phyloP scores from a whole-genome alignment of 2,797 vertebrate species.

The Pelochelys cantorii region DNA sequence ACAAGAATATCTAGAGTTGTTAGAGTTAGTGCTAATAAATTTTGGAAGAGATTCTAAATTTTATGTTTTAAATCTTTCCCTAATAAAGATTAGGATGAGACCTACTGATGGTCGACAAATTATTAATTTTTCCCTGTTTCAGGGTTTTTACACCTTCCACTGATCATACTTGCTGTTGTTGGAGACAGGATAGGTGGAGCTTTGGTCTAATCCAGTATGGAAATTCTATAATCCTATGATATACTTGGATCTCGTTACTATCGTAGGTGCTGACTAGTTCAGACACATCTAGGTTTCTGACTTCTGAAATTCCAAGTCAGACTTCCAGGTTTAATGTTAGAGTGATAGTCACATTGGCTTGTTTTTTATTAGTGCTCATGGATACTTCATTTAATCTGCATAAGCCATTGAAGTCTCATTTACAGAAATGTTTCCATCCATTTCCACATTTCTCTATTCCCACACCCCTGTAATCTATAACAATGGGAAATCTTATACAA shows the following conservation, averaged over 20 bases:
- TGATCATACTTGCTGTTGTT: background rate
- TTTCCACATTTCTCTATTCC: background rate
- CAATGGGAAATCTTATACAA: background rate
- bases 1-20: background rate
- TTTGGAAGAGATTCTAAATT: background rate
- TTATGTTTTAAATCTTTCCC: rapidly evolving
- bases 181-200: background rate
- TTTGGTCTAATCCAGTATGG: background rate
- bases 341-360: background rate
- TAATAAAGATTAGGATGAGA: background rate
- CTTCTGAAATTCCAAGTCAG: background rate
- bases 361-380: background rate
- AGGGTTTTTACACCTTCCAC: background rate
- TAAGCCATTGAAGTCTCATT: background rate
- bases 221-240: rapidly evolving
- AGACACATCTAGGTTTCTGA: background rate
- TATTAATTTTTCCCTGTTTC: conserved; percentile 21
- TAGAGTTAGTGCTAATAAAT: background rate
- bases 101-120: conserved; percentile 42
- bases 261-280: background rate
- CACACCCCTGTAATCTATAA: background rate
- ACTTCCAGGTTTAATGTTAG: background rate
- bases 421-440: background rate
- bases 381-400: background rate
- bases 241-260: background rate